These are phyloP conservation scores for Prionace glauca DNA, from an alignment of 2,797 vertebrate species.

Conservation along the genomic window DNA sequence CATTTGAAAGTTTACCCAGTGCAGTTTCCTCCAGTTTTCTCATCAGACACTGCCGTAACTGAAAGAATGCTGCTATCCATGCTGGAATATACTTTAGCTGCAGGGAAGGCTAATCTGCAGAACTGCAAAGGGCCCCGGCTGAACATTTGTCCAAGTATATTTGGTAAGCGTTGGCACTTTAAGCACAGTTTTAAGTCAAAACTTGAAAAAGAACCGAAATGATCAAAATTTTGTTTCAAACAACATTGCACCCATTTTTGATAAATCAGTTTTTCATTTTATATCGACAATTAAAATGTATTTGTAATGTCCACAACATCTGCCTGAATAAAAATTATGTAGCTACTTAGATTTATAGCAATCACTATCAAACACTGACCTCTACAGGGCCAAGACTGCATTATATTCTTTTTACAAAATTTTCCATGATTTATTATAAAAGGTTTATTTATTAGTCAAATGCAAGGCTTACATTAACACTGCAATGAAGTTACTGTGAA, in stretches of 20 bases:
- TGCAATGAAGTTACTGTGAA: too few relatives aligned
- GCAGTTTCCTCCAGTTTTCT: neutral
- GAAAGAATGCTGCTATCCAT: neutral
- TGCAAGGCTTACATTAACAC: too few relatives aligned
- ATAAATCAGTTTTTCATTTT: neutral
- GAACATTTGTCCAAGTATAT: neutral
- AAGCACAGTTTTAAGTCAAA: neutral
- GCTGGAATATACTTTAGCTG: neutral
- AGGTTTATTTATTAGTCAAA: too few relatives aligned
- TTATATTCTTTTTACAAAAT: neutral
- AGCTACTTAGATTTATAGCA: neutral
- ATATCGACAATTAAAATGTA: neutral
- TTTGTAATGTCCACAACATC: neutral
- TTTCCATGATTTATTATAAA: too few relatives aligned
- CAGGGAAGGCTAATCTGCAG: neutral
- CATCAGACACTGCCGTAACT: neutral
- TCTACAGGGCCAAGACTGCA: neutral
- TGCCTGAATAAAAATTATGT: neutral
- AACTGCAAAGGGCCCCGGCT: neutral
- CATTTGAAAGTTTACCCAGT: neutral
- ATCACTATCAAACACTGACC: constrained; percentile 18
- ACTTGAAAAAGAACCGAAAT: neutral
- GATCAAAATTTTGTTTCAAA: neutral
- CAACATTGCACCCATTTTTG: neutral
- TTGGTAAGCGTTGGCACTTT: neutral